Conservation (phyloP, 2,113 vertebrate genomes). For the Hipposideros armiger region DNA sequence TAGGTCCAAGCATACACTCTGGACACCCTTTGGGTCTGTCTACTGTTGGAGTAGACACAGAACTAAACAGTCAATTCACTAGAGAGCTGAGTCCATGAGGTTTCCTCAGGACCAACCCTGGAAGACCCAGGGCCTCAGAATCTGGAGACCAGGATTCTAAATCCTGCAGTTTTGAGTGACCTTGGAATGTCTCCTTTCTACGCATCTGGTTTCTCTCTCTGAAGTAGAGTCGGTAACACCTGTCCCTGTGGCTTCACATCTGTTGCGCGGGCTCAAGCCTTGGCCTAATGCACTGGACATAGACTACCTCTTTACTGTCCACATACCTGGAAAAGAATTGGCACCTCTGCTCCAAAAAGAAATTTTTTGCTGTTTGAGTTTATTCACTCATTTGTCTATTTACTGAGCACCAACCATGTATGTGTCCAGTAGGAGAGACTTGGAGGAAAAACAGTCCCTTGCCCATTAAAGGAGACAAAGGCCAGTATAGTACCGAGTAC, state of each 20-base stretch:
- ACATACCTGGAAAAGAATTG: constrained; percentile 23
- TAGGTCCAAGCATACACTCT: neutral
- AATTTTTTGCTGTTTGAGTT: neutral
- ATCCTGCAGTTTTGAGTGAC: neutral
- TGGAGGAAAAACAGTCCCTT: constrained; percentile 23
- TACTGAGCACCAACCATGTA: neutral
- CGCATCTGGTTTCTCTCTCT: neutral
- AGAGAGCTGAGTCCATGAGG: neutral
- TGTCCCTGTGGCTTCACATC: neutral
- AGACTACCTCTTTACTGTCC: neutral
- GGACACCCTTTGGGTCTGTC: neutral
- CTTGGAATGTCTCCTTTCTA: constrained; percentile 5
- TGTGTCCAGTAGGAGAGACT: neutral
- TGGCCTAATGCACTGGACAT: neutral
- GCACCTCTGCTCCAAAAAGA: neutral
- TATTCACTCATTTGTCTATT: constrained; percentile 34
- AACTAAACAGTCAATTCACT: neutral
- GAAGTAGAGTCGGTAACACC: neutral
- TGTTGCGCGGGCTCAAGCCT: constrained; percentile 6
- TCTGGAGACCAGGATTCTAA: constrained; percentile 7
- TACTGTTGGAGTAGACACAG: neutral
- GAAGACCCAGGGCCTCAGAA: neutral
- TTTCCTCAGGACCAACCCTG: neutral
- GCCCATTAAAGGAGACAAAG: neutral
- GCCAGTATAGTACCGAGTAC: neutral